Percentiles rank a stretch among this genome's conserved stretches.
phyloP scores from a whole-genome alignment of 2,797 vertebrate genomes.

The Telmatherina bonti region DNA sequence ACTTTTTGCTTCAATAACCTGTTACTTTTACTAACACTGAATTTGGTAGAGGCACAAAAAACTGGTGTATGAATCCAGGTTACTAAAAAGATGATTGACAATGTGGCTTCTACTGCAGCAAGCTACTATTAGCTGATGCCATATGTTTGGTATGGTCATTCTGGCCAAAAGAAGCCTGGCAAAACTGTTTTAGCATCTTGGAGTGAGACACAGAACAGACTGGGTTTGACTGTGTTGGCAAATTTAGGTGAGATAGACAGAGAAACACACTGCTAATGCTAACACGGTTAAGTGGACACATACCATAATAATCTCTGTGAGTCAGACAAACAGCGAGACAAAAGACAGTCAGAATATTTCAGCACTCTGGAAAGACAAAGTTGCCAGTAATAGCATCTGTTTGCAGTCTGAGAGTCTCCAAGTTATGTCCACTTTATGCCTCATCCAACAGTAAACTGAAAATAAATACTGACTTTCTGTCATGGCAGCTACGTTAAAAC shows the following conservation, averaged over 20 bases:
- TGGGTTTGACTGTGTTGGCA: constrained; percentile 46
- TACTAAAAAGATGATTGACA: not conserved
- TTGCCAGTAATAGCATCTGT: not conserved
- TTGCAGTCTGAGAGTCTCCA: not conserved
- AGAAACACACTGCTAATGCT: constrained; percentile 26
- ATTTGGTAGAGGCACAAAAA: not conserved
- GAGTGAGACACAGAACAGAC: constrained; percentile 34
- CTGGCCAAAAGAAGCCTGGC: constrained; percentile 28
- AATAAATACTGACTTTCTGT: too few relatives aligned
- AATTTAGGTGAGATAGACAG: constrained; percentile 13
- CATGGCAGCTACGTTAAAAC: too few relatives aligned
- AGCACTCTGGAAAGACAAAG: constrained; percentile 37
- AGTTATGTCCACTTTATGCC: not conserved
- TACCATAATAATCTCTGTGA: constrained; percentile 16
- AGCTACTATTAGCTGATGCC: constrained; percentile 3
- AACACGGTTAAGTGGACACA: constrained; percentile 39
- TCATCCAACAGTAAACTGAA: too few relatives aligned
- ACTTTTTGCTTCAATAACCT: not conserved
- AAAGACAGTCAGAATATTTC: constrained; percentile 27
- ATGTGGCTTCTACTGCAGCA: not conserved
- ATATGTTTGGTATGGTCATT: constrained; percentile 29
- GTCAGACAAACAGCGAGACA: constrained; percentile 20
- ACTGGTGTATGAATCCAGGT: not conserved
- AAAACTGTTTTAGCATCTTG: constrained; percentile 25
- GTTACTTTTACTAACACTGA: not conserved